Evolutionary conservation across 1,140 invertebrate genomes (phyloP).

Genomic region (Conus ventricosus): DNA sequence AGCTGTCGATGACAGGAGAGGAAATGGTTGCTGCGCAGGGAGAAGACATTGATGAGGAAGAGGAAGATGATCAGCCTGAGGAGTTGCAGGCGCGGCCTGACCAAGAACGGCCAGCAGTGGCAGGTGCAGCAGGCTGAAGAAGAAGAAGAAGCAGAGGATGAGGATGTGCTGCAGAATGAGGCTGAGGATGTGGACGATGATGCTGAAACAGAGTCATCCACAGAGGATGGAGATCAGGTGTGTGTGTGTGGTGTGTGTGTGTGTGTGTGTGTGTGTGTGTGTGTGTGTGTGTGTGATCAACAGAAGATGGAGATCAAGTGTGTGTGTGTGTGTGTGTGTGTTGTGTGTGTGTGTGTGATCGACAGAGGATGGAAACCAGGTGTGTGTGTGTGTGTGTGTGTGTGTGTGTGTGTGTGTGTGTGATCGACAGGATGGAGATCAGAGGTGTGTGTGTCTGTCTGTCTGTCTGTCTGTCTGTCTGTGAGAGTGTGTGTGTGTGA

Average conservation of each 20-base stretch:
- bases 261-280: no score
- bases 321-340: no score
- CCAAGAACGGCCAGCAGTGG: neutral
- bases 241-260: neutral
- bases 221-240: slow-evolving; percentile 3
- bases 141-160: neutral
- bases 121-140: neutral
- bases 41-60: neutral
- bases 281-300: no score
- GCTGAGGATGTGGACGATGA: slow-evolving; percentile 7
- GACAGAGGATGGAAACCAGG: neutral
- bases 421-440: neutral
- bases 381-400: no score
- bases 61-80: neutral
- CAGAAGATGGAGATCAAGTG: no score
- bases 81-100: neutral
- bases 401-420: no score
- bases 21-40: neutral
- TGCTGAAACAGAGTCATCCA: slow-evolving; percentile 32
- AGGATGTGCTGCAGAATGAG: neutral
- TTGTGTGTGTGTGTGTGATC: no score
- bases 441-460: no score
- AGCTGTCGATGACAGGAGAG: neutral
- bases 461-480: no score
- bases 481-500: no score